A percentile compares a stretch with the other conserved stretches of the same genome.
Conservation (phyloP, 2,888 invertebrate genomes). For the Lepidochitona cinerea region DNA sequence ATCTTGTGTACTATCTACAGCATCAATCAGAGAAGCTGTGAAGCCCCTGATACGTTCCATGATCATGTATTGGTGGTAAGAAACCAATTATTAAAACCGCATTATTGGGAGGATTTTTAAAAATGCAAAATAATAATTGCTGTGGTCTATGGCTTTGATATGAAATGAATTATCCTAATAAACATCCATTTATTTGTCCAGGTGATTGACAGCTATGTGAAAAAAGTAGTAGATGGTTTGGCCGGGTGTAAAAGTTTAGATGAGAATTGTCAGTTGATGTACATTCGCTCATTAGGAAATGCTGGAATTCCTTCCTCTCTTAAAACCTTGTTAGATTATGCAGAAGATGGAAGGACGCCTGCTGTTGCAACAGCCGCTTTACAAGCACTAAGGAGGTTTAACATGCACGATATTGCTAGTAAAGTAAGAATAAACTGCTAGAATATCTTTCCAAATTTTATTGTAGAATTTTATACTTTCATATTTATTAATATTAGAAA, state of each 20-base stretch:
- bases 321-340: conserved; percentile 76
- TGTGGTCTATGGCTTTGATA: too few relatives aligned
- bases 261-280: conserved; percentile 76
- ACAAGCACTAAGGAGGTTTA: conserved; percentile 76
- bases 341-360: conserved; percentile 73
- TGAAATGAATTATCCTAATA: too few relatives aligned
- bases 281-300: conserved; percentile 81
- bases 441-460: too few relatives aligned
- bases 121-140: too few relatives aligned
- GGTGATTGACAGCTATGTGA: conserved; percentile 64
- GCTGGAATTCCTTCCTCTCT: conserved; percentile 77
- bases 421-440: conserved; percentile 38
- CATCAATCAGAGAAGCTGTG: neutral
- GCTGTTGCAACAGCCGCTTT: conserved; percentile 78
- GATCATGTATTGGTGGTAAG: too few relatives aligned
- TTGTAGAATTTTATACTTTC: too few relatives aligned
- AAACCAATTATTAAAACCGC: too few relatives aligned
- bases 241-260: conserved; percentile 72
- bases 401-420: conserved; percentile 33
- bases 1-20: neutral
- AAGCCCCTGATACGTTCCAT: neutral
- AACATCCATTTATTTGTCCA: conserved; percentile 41
- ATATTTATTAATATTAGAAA: too few relatives aligned
- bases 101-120: too few relatives aligned
- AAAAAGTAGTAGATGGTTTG: conserved; percentile 69